These are phyloP conservation scores for Centrocercus urophasianus DNA, from an alignment of 2,113 vertebrate species.

Conservation along the genomic window DNA sequence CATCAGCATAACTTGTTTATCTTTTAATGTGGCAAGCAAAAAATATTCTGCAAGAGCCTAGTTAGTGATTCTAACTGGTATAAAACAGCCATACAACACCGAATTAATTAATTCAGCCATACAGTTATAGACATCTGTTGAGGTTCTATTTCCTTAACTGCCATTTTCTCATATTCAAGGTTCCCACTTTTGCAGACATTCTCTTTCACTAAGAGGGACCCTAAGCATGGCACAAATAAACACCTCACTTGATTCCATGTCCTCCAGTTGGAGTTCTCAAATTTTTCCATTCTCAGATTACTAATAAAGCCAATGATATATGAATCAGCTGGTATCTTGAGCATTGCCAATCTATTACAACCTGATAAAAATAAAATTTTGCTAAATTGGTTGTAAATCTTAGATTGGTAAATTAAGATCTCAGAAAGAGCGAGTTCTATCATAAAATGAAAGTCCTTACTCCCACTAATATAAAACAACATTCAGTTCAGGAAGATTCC, in stretches of 20 bases:
- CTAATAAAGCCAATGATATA: neutral
- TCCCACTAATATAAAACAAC: neutral
- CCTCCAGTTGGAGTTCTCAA: neutral
- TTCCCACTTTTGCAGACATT: neutral
- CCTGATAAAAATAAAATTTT: conserved; percentile 7
- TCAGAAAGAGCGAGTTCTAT: neutral
- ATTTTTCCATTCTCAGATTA: neutral
- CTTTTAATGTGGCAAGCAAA: neutral
- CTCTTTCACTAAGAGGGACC: neutral
- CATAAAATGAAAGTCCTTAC: neutral
- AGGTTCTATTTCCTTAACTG: neutral
- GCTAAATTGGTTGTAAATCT: conserved; percentile 8
- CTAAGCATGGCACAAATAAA: neutral
- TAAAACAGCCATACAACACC: neutral
- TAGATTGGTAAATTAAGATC: neutral
- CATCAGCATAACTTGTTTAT: neutral
- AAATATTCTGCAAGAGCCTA: neutral
- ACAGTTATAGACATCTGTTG: neutral
- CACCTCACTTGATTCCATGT: neutral
- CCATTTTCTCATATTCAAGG: neutral
- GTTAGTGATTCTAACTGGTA: neutral
- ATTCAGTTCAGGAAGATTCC: neutral
- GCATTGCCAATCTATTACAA: neutral
- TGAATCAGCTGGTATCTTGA: conserved; percentile 4
- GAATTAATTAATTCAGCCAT: neutral